Base-by-base conservation (phyloP, 2,888 invertebrate genomes). In the Cantharis rustica region DNA sequence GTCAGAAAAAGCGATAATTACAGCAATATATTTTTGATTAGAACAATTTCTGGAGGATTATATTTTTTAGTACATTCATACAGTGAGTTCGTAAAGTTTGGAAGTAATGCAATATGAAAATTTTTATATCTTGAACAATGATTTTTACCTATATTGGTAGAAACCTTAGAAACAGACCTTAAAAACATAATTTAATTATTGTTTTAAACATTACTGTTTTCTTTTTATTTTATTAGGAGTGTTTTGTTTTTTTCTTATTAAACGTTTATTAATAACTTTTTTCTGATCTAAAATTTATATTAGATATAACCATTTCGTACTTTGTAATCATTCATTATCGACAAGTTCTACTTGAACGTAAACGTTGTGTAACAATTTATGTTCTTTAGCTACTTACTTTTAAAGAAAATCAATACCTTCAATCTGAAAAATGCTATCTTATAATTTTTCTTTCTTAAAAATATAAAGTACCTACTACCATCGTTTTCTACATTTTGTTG, bases 281-380 rank as follows among this genome's bases (percentile, higher is more conserved):
- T 13, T n/a, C n/a, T 47, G 47, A n/a, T 47, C n/a, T 9, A 47
- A 47, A 47, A 47, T 47, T 47, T 47, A 47, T 47, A 47, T 47
- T 47, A 47, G 47, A 1, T 47, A 47, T 64, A 72, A n/a, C 74
- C 75, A 75, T 61, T 71, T 61, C n/a, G n/a, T n/a, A 72, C 72
- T 72, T 76, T 78, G 75, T 78, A 74, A 69, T 76, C 76, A 76
- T 79, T 80, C 81, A 81, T 81, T 81, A 81, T 81, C 80, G 79
- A 79, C 77, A 73, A 73, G 77, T 81, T 81, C 78, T 79, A 76
- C 77, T 77, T 79, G 79, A 80, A 73, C 71, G 80, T 73, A 76
- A 75, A 72, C 72, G 73, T 61, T 75, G 70, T 72, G 17, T 17
- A 71, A 75, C 75, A 75, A 75, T 75, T 71, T 75, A 71, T 71